Evolutionary conservation across 2,113 vertebrate genomes (phyloP).

Genomic region (Serinus canaria): DNA sequence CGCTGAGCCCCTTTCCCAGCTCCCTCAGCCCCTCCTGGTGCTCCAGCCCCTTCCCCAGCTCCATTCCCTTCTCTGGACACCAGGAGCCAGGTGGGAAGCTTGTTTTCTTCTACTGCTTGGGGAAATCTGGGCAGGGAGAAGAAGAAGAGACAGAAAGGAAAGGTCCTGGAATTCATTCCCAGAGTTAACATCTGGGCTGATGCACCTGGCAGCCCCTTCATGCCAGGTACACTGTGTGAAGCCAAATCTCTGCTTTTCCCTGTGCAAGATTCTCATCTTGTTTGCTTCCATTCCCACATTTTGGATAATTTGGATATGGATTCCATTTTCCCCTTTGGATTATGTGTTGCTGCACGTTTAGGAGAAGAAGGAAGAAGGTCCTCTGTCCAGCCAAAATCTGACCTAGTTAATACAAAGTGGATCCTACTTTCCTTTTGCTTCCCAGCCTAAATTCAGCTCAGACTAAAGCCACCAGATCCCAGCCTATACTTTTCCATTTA

Average conservation of each 20-base stretch:
- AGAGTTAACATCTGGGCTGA: background rate
- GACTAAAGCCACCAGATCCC: background rate
- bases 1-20: background rate
- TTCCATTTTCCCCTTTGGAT: background rate
- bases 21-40: background rate
- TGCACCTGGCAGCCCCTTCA: background rate
- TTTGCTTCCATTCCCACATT: background rate
- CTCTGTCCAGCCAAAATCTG: background rate
- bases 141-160: background rate
- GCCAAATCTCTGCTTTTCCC: background rate
- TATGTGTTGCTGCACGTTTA: rapidly evolving
- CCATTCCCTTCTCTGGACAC: rapidly evolving
- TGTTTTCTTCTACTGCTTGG: background rate
- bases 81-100: background rate
- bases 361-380: background rate
- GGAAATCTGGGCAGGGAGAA: background rate
- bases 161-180: background rate
- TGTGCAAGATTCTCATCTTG: background rate
- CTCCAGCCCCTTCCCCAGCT: background rate
- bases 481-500: background rate
- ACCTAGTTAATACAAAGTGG: background rate
- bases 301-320: background rate
- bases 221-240: background rate
- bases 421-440: background rate
- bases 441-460: background rate